Base-by-base conservation (phyloP, 2,113 vertebrate species). In the Thymallus thymallus region DNA sequence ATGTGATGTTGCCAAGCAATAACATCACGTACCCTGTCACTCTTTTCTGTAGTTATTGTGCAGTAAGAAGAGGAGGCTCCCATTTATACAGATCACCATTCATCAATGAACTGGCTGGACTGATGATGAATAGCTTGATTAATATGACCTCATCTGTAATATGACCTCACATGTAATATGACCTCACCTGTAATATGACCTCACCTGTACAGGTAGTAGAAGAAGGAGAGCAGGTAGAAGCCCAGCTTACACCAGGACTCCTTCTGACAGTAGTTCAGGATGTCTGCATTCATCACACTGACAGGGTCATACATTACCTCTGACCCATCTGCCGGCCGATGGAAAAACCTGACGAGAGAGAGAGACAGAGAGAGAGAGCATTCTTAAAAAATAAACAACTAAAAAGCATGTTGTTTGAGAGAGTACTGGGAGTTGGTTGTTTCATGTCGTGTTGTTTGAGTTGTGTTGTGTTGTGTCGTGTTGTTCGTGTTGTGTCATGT, bases 141-240 rank as follows among this genome's bases (percentile, higher is more conserved):
- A 41, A 41, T 41, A 10, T 41, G 35, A 41, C 35, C 32, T 32
- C 30, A 32, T n/a, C n/a, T n/a, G n/a, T 41, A 41, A 41, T 41
- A 10, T 41, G 35, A 41, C 35, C 32, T 32, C 30, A 32, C 30
- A 4, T 32, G 30, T 32, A 32, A 32, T 32, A 32, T 32, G 29
- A 32, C 30, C 30, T 32, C 30, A 32, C 30, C 30, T 32, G 30
- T 68, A 30, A 62, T 61, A 1, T 3, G 5, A 41, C 91, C 48
- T 88, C 80, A 98, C 96, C 96, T 98, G 93, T 98, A 98, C 89
- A 98, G 92, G 91, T 98, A 98, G 89, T 98, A 98, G 91, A 98
- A 97, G 94, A 98, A 98, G 69, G 95, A 97, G 80, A 97, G 90
- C 84, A 98, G 93, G 87, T 97, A 98, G 88, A 98, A 98, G 75